These are phyloP conservation scores for Pseudomugil gertrudae DNA, from an alignment of 2,797 vertebrate genomes.

Conservation along the genomic window DNA sequence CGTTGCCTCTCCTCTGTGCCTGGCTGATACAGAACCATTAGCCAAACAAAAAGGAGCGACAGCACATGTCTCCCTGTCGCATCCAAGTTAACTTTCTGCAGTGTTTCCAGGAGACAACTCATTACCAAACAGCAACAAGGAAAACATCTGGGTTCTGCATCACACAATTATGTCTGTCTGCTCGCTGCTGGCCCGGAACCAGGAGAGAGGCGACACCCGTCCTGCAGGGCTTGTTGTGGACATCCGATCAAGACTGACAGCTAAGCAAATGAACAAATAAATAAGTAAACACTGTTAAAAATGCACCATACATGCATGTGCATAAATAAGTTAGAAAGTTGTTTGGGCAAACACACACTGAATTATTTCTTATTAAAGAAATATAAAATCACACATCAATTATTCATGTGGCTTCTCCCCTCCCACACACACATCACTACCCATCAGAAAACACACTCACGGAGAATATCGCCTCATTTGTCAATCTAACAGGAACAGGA, in stretches of 20 bases:
- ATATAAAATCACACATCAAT: slow-evolving; percentile 54
- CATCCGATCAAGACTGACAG: slow-evolving; percentile 41
- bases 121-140: slow-evolving; percentile 9
- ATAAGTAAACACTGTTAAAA: slow-evolving; percentile 72
- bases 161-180: slow-evolving; percentile 14
- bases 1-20: slow-evolving; percentile 6
- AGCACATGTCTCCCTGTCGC: not conserved
- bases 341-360: slow-evolving; percentile 46
- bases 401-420: slow-evolving; percentile 46
- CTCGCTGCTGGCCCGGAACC: not conserved
- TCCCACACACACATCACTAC: not conserved
- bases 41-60: slow-evolving; percentile 4
- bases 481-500: slow-evolving; percentile 32
- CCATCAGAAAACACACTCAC: slow-evolving; percentile 26
- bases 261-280: slow-evolving; percentile 67
- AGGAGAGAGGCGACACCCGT: not conserved
- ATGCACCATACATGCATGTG: slow-evolving; percentile 61
- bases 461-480: slow-evolving; percentile 14
- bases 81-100: slow-evolving; percentile 5
- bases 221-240: not conserved
- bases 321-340: slow-evolving; percentile 66
- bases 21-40: not conserved
- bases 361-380: slow-evolving; percentile 68
- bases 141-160: slow-evolving; percentile 15
- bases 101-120: slow-evolving; percentile 3